These are phyloP conservation scores for Coilia nasus DNA, from an alignment of 2,797 vertebrate genomes.

Conservation along the genomic window DNA sequence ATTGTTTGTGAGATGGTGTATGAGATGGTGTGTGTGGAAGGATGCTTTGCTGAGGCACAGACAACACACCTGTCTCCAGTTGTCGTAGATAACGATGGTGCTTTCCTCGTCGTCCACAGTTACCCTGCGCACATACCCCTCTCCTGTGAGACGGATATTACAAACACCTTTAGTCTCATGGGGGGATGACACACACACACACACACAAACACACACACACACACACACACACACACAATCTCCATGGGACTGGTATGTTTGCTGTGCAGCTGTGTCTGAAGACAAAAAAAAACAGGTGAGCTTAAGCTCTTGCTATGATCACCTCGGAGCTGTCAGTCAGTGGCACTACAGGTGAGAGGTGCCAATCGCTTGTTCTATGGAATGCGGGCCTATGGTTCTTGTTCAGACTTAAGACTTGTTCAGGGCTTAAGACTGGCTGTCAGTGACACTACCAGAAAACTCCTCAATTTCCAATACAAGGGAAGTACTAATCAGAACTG, in stretches of 20 bases:
- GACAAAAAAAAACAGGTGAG: neutral
- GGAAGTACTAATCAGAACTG: neutral
- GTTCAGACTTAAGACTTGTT: too few species aligned
- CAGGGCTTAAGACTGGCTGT: neutral
- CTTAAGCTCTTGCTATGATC: neutral
- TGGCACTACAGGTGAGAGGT: neutral
- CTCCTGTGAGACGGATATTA: constrained; percentile 73
- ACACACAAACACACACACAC: constrained; percentile 33
- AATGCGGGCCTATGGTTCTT: neutral
- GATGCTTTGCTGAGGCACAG: neutral
- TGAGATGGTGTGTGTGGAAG: too few species aligned
- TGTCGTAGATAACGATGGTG: constrained; percentile 86
- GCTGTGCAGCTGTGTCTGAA: neutral
- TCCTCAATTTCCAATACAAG: neutral
- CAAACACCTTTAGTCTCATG: neutral
- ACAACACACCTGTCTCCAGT: constrained; percentile 87
- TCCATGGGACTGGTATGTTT: neutral
- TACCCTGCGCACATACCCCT: constrained; percentile 82
- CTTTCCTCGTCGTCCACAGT: constrained; percentile 87
- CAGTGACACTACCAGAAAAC: neutral
- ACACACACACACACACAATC: constrained; percentile 18
- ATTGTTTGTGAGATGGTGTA: too few species aligned
- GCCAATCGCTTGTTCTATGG: neutral
- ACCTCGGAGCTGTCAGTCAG: neutral
- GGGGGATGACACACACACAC: constrained; percentile 15